These are phyloP conservation scores for Metopia argyrocephala DNA, from an alignment of 2,888 invertebrate genomes.

Conservation along the genomic window DNA sequence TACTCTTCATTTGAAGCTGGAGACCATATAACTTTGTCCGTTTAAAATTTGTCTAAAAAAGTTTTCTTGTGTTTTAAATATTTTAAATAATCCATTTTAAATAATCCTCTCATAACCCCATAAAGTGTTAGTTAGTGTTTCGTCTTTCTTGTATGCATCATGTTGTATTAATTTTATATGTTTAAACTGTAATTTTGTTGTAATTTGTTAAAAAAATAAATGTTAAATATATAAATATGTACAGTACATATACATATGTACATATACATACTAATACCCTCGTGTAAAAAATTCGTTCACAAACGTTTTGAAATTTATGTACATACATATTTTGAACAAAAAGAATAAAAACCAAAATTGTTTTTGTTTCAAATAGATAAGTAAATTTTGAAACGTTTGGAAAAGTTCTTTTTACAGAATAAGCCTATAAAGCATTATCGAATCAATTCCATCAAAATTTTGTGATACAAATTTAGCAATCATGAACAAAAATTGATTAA, in stretches of 20 bases:
- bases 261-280: too few relatives aligned
- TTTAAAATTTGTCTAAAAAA: background rate
- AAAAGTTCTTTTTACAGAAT: too few relatives aligned
- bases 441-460: too few relatives aligned
- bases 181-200: slow-evolving; percentile 42
- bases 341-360: too few relatives aligned
- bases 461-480: too few relatives aligned
- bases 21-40: slow-evolving; percentile 17
- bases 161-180: slow-evolving; percentile 38
- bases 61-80: background rate
- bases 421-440: too few relatives aligned
- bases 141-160: slow-evolving; percentile 15
- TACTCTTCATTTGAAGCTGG: background rate
- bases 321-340: too few relatives aligned
- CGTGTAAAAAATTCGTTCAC: too few relatives aligned
- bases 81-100: background rate
- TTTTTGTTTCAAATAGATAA: too few relatives aligned
- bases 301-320: too few relatives aligned
- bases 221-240: slow-evolving; percentile 27
- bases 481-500: too few relatives aligned
- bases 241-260: background rate
- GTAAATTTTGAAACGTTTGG: too few relatives aligned
- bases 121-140: slow-evolving; percentile 24
- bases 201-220: slow-evolving; percentile 55
- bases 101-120: background rate